A percentile compares a stretch with the other conserved stretches of the same genome.
phyloP scores from a whole-genome alignment of 2,888 invertebrate genomes.

The Silvanus unidentatus region DNA sequence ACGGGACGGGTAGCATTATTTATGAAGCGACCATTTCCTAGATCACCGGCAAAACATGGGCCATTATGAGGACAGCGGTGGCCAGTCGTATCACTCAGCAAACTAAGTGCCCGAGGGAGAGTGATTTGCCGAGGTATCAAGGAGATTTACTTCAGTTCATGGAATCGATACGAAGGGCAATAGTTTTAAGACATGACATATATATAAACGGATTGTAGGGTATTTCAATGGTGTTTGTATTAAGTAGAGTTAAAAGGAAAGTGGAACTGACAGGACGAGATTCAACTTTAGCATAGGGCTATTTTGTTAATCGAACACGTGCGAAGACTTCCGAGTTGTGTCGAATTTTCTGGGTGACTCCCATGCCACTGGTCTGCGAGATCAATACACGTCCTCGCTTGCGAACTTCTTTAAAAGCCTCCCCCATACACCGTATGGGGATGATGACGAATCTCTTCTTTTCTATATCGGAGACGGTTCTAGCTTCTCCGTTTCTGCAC shows the following conservation, averaged over 20 bases:
- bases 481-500: no score
- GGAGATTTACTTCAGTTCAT: conserved; percentile 26
- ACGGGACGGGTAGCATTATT: conserved; percentile 36
- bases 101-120: conserved; percentile 30
- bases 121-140: conserved; percentile 33
- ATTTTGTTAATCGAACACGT: conserved; percentile 1
- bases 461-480: no score
- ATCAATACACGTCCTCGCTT: conserved; percentile 38
- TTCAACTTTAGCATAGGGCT: conserved; percentile 1
- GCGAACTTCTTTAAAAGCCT: conserved; percentile 22
- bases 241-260: background rate
- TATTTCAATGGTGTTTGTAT: no score
- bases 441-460: background rate
- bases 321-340: conserved; percentile 37
- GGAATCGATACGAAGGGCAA: conserved; percentile 16
- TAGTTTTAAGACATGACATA: conserved; percentile 10
- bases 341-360: conserved; percentile 37
- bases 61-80: conserved; percentile 39
- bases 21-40: conserved; percentile 41
- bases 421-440: background rate
- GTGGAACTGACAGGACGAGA: background rate
- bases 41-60: conserved; percentile 38
- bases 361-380: conserved; percentile 40
- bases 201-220: background rate
- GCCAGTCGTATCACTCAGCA: conserved; percentile 28